Base-by-base conservation (phyloP, 1,140 invertebrate genomes). In the Temnothorax longispinosus region DNA sequence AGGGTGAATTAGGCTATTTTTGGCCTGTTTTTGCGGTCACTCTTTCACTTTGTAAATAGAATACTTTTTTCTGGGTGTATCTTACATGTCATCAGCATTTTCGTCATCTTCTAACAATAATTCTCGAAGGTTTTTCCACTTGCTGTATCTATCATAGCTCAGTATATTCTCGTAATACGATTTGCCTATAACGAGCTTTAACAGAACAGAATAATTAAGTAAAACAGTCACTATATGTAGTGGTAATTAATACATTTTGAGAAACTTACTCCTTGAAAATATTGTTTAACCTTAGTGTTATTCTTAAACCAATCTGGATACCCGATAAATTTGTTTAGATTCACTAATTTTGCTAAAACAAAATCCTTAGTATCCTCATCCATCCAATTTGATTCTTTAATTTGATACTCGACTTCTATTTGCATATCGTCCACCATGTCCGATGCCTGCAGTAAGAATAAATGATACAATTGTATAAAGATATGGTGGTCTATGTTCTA, bases 401-500 rank as follows among this genome's bases (percentile, higher is more conserved):
- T 85, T 27, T 77, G 67, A 76, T 87, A 58, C 21, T 90, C 87
- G 0, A 88, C 74, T 54, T 90, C 89, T 7, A 90, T 89, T 62
- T 90, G 89, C 72, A 91, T 85, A 32, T 90, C 87, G 18, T 90
- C 84, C n/a, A 91, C 50, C 89, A 91, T 91, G 15, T 89, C 87
- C 41, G 18, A n/a, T n/a, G 89, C 90, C 90, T 91, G 11, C 35
- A 82, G 38, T 10, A 41, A 56, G 5, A 56, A 74, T 32, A 54
- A 38, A 27, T 44, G 5, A 50, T 44, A 7, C 5, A 18, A 54
- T 50, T 50, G 13, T 18, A 41, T 27, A 27, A 27, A 27, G 27
- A 27, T 27, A 27, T 27, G 27, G 27, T 27, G 1, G 27, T 27
- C 0, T 27, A 27, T 27, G 0, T 27, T 27, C 27, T 27, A 27